Conservation (phyloP, 2,888 invertebrate species). For the Campoplex capitator region DNA sequence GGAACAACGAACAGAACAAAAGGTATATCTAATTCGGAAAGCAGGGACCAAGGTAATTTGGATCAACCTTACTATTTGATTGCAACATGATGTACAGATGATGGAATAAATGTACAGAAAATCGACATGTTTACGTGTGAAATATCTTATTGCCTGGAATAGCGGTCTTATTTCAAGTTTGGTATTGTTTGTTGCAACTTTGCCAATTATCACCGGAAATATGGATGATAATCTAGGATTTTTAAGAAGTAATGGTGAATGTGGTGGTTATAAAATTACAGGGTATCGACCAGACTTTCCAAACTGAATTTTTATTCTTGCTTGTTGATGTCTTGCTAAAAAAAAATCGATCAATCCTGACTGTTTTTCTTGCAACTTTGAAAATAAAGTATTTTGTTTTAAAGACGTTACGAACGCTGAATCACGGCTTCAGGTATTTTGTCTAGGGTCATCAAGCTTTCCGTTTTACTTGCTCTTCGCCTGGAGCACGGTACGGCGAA, state of each 20-base stretch:
- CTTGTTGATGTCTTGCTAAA: background rate
- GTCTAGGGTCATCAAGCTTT: conserved; percentile 66
- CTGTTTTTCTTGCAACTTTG: conserved; percentile 45
- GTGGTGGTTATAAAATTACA: background rate
- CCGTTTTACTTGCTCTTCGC: conserved; percentile 3
- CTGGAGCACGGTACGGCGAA: conserved; percentile 21
- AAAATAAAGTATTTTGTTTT: conserved; percentile 74
- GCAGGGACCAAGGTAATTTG: background rate
- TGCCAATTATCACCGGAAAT: background rate
- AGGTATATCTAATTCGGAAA: background rate
- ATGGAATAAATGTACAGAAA: background rate
- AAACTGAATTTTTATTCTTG: background rate
- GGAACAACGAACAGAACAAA: conserved; percentile 26
- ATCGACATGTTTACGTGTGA: background rate
- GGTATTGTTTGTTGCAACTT: background rate
- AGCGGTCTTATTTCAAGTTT: background rate
- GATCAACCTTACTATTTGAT: background rate
- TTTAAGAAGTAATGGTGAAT: background rate
- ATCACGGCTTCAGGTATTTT: conserved; percentile 75
- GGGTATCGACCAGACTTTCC: background rate
- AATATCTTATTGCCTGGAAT: background rate
- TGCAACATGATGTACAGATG: background rate
- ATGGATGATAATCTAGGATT: background rate
- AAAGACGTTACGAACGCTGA: conserved; percentile 72
- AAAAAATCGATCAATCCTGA: conserved; percentile 17